phyloP scores from a whole-genome alignment of 1,140 invertebrate genomes.

The Subanguina moxae region DNA sequence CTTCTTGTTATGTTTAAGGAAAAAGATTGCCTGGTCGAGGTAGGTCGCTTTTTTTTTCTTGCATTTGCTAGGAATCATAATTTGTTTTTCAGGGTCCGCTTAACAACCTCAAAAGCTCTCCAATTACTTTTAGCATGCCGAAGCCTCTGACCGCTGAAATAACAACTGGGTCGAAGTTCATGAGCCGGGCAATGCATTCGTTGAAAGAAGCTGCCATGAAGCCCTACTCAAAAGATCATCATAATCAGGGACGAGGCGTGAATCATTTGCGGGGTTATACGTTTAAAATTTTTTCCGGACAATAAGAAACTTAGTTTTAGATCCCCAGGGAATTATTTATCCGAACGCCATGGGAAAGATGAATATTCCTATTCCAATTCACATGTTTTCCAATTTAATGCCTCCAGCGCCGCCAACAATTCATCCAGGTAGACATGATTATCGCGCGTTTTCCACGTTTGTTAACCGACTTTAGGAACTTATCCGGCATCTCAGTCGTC shows the following conservation, averaged over 20 bases:
- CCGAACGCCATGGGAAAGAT: constrained; percentile 16
- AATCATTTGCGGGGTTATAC: constrained; percentile 3
- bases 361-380: constrained; percentile 41
- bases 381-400: constrained; percentile 42
- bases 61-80: too few species aligned
- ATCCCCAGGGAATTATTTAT: constrained; percentile 44
- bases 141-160: constrained; percentile 86
- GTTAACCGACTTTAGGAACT: constrained; percentile 1
- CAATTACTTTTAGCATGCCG: constrained; percentile 94
- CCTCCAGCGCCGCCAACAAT: constrained; percentile 29
- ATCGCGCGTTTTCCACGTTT: background rate
- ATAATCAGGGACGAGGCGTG: background rate
- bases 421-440: constrained; percentile 1
- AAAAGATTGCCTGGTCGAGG: constrained; percentile 88
- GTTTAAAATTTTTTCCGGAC: background rate
- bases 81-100: constrained; percentile 71
- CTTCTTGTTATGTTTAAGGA: constrained; percentile 95
- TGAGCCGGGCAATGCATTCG: constrained; percentile 32
- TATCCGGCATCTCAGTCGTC: constrained; percentile 5
- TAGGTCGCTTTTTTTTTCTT: too few species aligned
- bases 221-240: constrained; percentile 22
- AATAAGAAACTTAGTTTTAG: constrained; percentile 19
- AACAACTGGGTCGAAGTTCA: constrained; percentile 33
- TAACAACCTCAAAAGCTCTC: constrained; percentile 91
- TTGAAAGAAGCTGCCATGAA: constrained; percentile 38